Evolutionary conservation across 1,140 invertebrate genomes (phyloP), one percentile per base, ranked within the genome.

Genomic region (Drosophila ironensis): DNA sequence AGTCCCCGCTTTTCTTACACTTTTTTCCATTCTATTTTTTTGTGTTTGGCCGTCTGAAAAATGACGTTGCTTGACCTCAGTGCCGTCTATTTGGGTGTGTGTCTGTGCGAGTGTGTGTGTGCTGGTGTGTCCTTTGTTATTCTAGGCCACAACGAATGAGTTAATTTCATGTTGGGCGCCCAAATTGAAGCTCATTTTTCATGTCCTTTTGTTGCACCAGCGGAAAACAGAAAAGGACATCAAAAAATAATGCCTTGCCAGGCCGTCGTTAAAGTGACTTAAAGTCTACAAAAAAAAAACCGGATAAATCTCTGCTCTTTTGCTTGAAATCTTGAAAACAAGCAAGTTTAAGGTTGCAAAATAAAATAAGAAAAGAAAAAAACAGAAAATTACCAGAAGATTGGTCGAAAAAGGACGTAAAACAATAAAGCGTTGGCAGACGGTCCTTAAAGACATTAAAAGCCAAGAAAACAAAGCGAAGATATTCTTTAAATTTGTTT

Each of bases 31-130:
- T n/a, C 4, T 33, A 14, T 33, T 7, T 52, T 66, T 73, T 76
- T 73, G 73, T 78, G 74, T 77, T 82, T 84, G 72, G 57, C 28
- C 50, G 63, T 60, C 80, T 84, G 78, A 82, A 84, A 82, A 82
- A 82, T 82, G 51, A 76, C 77, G 52, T 82, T 68, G 59, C 73
- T 82, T 82, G 77, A 82, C 78, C 78, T 84, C 70, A 73, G 57
- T 41, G 52, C 28, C 42, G 57, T 33, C 27, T 54, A 37, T 74
- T 28, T 56, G 41, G 50, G 41, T 47, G 12, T 24, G 11, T 19
- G 33, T 20, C 6, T 27, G 11, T 40, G 20, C 17, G 38, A 33
- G 9, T 20, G 24, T 38, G 11, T 20, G 50, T 40, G 35, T 48
- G 52, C 30, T 25, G 33, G 37, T 45, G 37, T 45, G 53, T 63